A percentile compares a stretch with the other conserved stretches of the same genome.
These are phyloP conservation scores for Nysson spinosus DNA, from an alignment of 2,888 invertebrate species.

Conservation along the genomic window DNA sequence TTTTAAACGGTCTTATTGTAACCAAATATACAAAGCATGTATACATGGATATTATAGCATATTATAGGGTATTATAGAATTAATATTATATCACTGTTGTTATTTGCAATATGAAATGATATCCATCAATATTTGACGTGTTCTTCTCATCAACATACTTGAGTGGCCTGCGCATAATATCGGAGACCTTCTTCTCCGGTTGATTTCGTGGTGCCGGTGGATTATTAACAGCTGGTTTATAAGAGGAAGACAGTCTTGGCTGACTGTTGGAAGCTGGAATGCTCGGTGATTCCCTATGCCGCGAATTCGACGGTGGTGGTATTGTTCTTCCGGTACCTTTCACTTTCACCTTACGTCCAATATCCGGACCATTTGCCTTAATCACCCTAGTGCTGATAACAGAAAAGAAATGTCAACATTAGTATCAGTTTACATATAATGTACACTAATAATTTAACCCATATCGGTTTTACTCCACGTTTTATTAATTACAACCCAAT, in stretches of 20 bases:
- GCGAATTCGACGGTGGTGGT: constrained; percentile 71
- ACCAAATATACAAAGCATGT: too few species aligned
- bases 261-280: constrained; percentile 69
- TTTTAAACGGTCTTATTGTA: too few species aligned
- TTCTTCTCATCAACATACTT: too few species aligned
- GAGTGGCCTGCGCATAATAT: constrained; percentile 86
- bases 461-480: too few species aligned
- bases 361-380: constrained; percentile 93
- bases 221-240: constrained; percentile 77
- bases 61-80: too few species aligned
- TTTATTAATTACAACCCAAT: too few species aligned
- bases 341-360: constrained; percentile 91
- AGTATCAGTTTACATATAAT: background rate
- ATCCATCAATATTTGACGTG: too few species aligned
- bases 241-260: constrained; percentile 70
- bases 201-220: constrained; percentile 62
- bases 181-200: constrained; percentile 75
- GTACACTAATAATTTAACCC: too few species aligned
- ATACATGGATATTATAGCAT: too few species aligned
- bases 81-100: too few species aligned
- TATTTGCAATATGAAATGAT: too few species aligned
- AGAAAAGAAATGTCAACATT: background rate
- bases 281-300: constrained; percentile 69
- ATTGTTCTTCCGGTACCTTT: constrained; percentile 77
- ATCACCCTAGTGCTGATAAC: constrained; percentile 91